Percentiles rank a stretch among this genome's conserved stretches.
These are phyloP conservation scores for Apamea anceps DNA, from an alignment of 2,888 invertebrate genomes.

Conservation along the genomic window DNA sequence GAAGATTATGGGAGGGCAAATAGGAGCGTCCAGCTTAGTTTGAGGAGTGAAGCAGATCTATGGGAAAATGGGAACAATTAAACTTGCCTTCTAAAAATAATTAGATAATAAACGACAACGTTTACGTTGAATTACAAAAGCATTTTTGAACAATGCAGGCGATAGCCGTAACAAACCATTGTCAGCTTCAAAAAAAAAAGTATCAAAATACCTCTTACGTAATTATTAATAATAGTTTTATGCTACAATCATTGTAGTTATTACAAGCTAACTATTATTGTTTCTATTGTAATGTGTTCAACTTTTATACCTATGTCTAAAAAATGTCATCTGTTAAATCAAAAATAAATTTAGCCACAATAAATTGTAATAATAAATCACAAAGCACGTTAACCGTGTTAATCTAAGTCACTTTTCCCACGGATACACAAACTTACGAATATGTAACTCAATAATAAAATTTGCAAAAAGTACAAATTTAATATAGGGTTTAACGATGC, in stretches of 20 bases:
- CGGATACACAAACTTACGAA: constrained; percentile 60
- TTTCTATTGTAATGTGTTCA: constrained; percentile 26
- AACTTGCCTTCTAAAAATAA: constrained; percentile 28
- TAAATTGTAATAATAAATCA: constrained; percentile 20
- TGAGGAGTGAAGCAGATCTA: constrained; percentile 69
- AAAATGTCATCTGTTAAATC: constrained; percentile 3
- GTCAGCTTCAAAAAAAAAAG: background rate
- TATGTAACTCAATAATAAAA: constrained; percentile 61
- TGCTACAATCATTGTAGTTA: background rate
- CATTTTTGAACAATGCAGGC: background rate
- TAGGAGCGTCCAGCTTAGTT: constrained; percentile 93
- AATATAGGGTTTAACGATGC: constrained; percentile 78
- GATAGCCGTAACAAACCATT: background rate
- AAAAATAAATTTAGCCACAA: constrained; percentile 15
- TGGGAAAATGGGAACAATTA: constrained; percentile 22
- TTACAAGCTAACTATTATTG: background rate
- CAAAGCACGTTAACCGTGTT: constrained; percentile 50
- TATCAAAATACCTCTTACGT: constrained; percentile 41
- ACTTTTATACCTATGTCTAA: constrained; percentile 4
- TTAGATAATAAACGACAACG: background rate
- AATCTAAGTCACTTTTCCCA: constrained; percentile 61
- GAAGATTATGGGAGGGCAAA: constrained; percentile 80
- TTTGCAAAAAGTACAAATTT: constrained; percentile 80
- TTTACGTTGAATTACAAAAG: background rate
- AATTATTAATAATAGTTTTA: constrained; percentile 15